phyloP scores from a whole-genome alignment of 2,797 vertebrate species.

The Ctenosaura bakeri region DNA sequence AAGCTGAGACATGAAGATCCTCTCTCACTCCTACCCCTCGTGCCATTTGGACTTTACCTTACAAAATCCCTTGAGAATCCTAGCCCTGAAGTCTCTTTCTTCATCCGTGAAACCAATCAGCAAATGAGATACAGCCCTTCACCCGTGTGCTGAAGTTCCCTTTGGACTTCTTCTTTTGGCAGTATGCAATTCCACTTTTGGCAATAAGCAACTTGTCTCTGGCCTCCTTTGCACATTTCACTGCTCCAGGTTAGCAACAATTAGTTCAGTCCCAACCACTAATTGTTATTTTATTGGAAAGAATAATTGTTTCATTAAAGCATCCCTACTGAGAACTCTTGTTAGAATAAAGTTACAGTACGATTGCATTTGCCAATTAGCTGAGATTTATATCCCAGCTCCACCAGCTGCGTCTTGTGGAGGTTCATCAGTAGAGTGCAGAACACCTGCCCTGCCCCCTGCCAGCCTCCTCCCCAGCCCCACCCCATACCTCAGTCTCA shows the following conservation, averaged over 20 bases:
- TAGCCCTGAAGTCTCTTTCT: neutral
- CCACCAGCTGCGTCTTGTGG: constrained; percentile 1
- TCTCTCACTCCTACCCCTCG: no score
- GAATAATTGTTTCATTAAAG: constrained; percentile 60
- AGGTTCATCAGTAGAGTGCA: neutral
- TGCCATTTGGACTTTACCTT: neutral
- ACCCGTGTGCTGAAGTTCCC: no score
- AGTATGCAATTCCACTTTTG: neutral
- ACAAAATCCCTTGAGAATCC: neutral
- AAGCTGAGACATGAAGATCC: neutral
- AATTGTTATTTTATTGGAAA: constrained; percentile 52
- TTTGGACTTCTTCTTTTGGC: no score
- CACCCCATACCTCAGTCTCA: no score
- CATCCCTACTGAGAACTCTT: constrained; percentile 44
- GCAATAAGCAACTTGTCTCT: neutral
- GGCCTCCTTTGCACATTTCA: constrained; percentile 32
- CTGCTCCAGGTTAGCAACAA: constrained; percentile 55
- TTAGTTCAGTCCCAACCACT: constrained; percentile 47
- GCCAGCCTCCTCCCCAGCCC: neutral
- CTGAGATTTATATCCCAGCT: neutral
- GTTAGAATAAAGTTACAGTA: constrained; percentile 48
- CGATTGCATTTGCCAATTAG: constrained; percentile 14
- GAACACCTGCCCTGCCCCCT: no score
- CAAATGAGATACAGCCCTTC: fast-evolving
- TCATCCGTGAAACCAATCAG: neutral